These are phyloP conservation scores for Cyprinodon diabolis DNA, from an alignment of 2,797 vertebrate species.

Conservation along the genomic window DNA sequence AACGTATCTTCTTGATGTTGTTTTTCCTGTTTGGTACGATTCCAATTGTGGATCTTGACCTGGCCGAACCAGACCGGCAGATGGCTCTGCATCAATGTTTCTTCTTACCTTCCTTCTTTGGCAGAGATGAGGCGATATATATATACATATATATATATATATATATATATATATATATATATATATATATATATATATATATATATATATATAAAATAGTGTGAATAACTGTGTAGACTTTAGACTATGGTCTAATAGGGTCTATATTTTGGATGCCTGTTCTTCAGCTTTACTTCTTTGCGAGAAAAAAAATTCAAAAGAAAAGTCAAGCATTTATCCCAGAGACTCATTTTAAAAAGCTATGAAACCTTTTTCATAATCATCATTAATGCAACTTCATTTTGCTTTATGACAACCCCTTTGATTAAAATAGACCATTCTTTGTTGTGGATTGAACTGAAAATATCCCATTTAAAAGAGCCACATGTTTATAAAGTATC, in stretches of 20 bases:
- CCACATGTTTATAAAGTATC: neutral
- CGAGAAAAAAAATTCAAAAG: neutral
- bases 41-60: no score
- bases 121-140: no score
- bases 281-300: neutral
- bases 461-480: neutral
- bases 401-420: neutral
- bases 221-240: no score
- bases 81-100: no score
- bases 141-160: no score
- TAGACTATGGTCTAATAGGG: neutral
- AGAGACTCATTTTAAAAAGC: neutral
- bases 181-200: no score
- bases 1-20: no score
- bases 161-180: no score
- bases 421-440: neutral
- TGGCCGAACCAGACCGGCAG: no score
- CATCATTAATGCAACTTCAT: neutral
- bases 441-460: neutral
- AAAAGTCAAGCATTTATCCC: neutral
- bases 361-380: neutral
- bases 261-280: neutral
- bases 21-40: no score
- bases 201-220: no score
- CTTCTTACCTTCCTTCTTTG: no score